phyloP scores from a whole-genome alignment of 2,888 invertebrate genomes.

The Platerodrilus igneus region DNA sequence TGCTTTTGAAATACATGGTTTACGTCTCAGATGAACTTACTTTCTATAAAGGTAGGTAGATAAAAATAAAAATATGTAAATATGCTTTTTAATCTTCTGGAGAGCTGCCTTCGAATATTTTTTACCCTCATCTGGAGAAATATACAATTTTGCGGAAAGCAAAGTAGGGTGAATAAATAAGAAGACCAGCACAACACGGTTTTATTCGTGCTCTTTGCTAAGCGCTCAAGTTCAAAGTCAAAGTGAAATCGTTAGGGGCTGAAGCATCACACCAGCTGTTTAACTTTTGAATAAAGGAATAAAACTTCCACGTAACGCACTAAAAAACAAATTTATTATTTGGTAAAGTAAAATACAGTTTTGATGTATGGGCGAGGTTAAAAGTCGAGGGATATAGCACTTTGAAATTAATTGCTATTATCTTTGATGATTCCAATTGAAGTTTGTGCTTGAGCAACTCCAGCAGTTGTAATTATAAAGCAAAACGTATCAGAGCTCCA shows the following conservation, averaged over 20 bases:
- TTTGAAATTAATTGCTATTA: conserved; percentile 18
- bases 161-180: conserved; percentile 31
- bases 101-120: conserved; percentile 25
- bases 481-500: conserved; percentile 32
- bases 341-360: no score
- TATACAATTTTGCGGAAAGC: conserved; percentile 27
- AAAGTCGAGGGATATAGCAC: no score
- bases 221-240: background rate
- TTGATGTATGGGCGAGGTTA: no score
- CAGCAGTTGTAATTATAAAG: conserved; percentile 29
- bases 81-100: no score
- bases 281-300: no score
- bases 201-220: conserved; percentile 8
- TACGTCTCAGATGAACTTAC: no score
- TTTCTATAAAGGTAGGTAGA: no score
- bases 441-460: no score
- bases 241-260: conserved; percentile 1
- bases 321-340: no score
- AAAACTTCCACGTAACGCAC: no score
- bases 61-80: no score
- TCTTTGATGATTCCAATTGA: conserved; percentile 16
- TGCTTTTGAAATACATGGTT: no score
- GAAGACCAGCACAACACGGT: conserved; percentile 20
- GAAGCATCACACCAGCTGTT: conserved; percentile 3
- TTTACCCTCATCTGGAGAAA: conserved; percentile 30